Conservation (phyloP, 2,888 invertebrate genomes). For the Brachylomia viminalis region DNA sequence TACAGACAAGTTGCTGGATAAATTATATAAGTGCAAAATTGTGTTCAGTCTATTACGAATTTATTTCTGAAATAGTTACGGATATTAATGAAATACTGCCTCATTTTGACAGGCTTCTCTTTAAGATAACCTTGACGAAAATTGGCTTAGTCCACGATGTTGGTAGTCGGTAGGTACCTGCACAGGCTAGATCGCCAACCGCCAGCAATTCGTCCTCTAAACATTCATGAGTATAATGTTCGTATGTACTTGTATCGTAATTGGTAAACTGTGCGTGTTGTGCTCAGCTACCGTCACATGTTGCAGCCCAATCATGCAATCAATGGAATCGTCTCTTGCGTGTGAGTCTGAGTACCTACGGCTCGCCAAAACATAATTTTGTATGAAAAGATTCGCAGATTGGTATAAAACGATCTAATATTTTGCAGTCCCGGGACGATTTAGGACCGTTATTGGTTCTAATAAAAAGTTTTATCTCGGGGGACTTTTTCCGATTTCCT, state of each 20-base stretch:
- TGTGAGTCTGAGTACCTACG: background rate
- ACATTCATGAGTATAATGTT: slow-evolving; percentile 61
- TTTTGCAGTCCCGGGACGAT: slow-evolving; percentile 6
- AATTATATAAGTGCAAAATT: background rate
- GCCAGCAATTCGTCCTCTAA: slow-evolving; percentile 63
- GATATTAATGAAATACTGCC: background rate
- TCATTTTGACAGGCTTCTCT: background rate
- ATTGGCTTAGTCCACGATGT: slow-evolving; percentile 23
- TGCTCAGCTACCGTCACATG: slow-evolving; percentile 33
- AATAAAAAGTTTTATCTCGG: slow-evolving; percentile 10
- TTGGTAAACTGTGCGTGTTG: slow-evolving; percentile 46
- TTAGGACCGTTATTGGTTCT: background rate
- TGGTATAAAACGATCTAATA: slow-evolving; percentile 1
- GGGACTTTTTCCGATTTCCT: background rate
- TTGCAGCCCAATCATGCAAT: slow-evolving; percentile 55
- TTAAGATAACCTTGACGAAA: slow-evolving; percentile 56
- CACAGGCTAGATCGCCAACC: slow-evolving; percentile 57
- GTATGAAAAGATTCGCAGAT: slow-evolving; percentile 1
- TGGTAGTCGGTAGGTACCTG: slow-evolving; percentile 30
- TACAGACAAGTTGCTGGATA: background rate
- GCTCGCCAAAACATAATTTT: slow-evolving; percentile 12
- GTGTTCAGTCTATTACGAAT: background rate
- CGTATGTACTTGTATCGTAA: slow-evolving; percentile 49
- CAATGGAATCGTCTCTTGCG: slow-evolving; percentile 42
- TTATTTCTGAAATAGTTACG: background rate